Percentiles rank a stretch among this genome's conserved stretches.
These are phyloP conservation scores for Hylaeus anthracinus DNA, from an alignment of 1,140 invertebrate species.

Conservation along the genomic window DNA sequence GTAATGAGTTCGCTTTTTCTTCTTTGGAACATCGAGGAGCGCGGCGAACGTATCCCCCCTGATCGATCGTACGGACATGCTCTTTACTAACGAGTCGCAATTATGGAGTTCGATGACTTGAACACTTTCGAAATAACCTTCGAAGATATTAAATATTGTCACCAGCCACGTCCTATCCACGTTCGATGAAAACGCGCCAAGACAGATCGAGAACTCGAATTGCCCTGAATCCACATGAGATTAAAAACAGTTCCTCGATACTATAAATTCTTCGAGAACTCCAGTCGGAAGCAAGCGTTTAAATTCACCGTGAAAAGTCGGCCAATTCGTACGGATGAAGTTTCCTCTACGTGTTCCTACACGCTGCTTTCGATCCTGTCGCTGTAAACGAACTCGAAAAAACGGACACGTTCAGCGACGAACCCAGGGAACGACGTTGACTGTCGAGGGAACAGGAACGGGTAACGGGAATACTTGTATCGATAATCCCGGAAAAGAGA, in stretches of 20 bases:
- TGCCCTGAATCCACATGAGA: background rate
- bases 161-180: too few relatives aligned
- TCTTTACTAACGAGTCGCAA: constrained; percentile 8
- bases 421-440: background rate
- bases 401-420: background rate
- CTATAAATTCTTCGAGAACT: background rate
- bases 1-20: constrained; percentile 14
- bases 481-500: background rate
- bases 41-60: constrained; percentile 3
- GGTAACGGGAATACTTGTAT: background rate
- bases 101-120: background rate
- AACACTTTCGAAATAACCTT: too few relatives aligned
- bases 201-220: background rate
- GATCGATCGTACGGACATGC: background rate
- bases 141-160: too few relatives aligned
- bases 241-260: constrained; percentile 7
- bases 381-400: constrained; percentile 5
- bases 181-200: too few relatives aligned
- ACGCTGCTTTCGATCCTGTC: background rate
- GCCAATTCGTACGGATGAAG: constrained; percentile 4
- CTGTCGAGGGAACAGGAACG: background rate
- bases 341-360: background rate
- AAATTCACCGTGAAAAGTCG: constrained; percentile 22
- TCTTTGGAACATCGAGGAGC: background rate
- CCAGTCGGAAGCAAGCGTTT: background rate